Percentiles rank a stretch among this genome's conserved stretches.
These are phyloP conservation scores for Melanotaenia boesemani DNA, from an alignment of 2,797 vertebrate genomes.

Conservation along the genomic window DNA sequence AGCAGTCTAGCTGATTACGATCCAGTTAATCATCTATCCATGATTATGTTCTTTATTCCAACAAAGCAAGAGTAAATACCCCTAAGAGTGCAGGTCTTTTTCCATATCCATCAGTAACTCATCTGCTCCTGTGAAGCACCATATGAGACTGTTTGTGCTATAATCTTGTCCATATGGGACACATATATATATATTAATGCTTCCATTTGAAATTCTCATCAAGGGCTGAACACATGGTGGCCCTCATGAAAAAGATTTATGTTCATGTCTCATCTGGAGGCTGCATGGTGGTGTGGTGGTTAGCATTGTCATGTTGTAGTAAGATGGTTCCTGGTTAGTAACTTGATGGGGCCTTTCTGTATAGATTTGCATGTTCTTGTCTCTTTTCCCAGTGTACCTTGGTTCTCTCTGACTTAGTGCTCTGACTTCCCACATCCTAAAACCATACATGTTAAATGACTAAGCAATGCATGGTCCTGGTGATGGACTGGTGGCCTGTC, in stretches of 20 bases:
- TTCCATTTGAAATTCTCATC: constrained; percentile 45
- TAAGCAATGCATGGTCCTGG: no score
- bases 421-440: no score
- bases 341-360: no score
- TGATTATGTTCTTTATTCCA: constrained; percentile 67
- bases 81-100: constrained; percentile 45
- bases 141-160: constrained; percentile 34
- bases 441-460: no score
- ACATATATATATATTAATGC: constrained; percentile 25
- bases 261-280: constrained; percentile 38
- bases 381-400: no score
- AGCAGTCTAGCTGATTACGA: constrained; percentile 67
- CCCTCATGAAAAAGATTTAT: constrained; percentile 44
- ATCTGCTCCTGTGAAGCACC: constrained; percentile 3
- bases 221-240: constrained; percentile 54
- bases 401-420: no score
- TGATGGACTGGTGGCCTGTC: no score
- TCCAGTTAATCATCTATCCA: constrained; percentile 56
- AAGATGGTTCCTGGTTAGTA: no score
- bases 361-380: no score
- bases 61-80: constrained; percentile 60
- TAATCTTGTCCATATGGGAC: constrained; percentile 55
- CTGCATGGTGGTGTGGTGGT: neutral
- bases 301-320: no score
- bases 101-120: constrained; percentile 19